Base-by-base conservation (phyloP, 2,888 invertebrate species). In the Chloroclysta siterata region DNA sequence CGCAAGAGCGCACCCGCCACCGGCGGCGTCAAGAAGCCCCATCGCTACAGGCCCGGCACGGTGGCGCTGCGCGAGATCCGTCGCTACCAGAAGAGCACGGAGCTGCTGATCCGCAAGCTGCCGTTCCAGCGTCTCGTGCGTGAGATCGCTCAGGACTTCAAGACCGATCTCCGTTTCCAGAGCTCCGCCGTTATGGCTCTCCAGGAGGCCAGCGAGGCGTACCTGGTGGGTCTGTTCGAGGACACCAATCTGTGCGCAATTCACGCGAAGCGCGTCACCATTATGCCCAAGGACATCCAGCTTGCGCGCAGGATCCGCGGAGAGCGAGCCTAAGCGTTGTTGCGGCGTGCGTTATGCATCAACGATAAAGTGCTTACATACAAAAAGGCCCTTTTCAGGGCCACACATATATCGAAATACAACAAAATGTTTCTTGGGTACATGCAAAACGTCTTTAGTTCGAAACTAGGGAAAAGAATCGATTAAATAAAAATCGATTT, bases 281-380 rank as follows among this genome's bases (percentile, higher is more conserved):
- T 99, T 92, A 99, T 98, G 98, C 98, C 98, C 78, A 99, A 98
- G 93, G 98, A 99, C 88, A 98, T 99, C 83, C 98, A 98, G 92
- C 94, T 99, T 89, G 98, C 98, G 68, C 96, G 98, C 87, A 96
- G 98, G 94, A 99, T 99, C 93, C 97, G 98, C 85, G 98, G 98
- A 76, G 98, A 98, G 94, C 96, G 98, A 92, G 97, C 97, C 94
- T 98, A 97, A 96, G 77, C 36, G n/a, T 11, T 11, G 3, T 4
- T 3, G 3, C 4, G 2, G 6, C 33, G 5, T 33, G 7, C 33
- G 8, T 33, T 8, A 4, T 8, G 11, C 4, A 39, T 1, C 11
- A 11, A 8, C 11, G n/a, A 39, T 22, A 22, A 1, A 22, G n/a
- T 3, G 10, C 36, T 11, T 1, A 4, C 36, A 39, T 4, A 8